Percentiles rank a stretch among this genome's conserved stretches.
These are phyloP conservation scores for Elgaria multicarinata DNA, from an alignment of 2,113 vertebrate species.

Conservation along the genomic window DNA sequence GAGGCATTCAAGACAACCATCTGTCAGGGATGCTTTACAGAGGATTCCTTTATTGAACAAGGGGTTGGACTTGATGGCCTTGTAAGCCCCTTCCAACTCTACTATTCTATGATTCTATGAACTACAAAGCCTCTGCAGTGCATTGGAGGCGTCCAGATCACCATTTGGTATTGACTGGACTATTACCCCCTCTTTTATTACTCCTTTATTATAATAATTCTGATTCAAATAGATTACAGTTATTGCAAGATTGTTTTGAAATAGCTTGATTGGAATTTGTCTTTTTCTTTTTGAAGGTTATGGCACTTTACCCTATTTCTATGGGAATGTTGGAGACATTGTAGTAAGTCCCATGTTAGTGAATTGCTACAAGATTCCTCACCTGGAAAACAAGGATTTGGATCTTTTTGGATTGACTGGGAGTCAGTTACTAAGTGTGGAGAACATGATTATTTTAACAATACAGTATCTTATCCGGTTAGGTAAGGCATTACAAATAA, in stretches of 20 bases:
- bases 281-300: slow-evolving; percentile 82
- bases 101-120: no score
- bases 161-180: neutral
- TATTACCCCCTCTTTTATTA: neutral
- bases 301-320: slow-evolving; percentile 98
- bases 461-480: slow-evolving; percentile 95
- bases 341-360: slow-evolving; percentile 97
- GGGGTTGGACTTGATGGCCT: no score
- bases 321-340: slow-evolving; percentile 96
- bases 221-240: slow-evolving; percentile 16
- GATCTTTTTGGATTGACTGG: slow-evolving; percentile 86
- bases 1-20: no score
- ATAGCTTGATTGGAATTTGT: neutral
- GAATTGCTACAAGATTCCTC: slow-evolving; percentile 94
- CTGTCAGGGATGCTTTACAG: no score
- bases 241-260: slow-evolving; percentile 10
- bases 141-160: neutral
- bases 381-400: slow-evolving; percentile 88
- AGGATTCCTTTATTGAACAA: no score
- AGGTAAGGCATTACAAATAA: slow-evolving; percentile 78
- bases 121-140: neutral
- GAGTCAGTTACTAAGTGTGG: slow-evolving; percentile 89
- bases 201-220: neutral
- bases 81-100: no score
- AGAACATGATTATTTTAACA: slow-evolving; percentile 94